These are phyloP conservation scores for Lagorchestes hirsutus DNA, from an alignment of 2,797 vertebrate genomes.

Conservation along the genomic window DNA sequence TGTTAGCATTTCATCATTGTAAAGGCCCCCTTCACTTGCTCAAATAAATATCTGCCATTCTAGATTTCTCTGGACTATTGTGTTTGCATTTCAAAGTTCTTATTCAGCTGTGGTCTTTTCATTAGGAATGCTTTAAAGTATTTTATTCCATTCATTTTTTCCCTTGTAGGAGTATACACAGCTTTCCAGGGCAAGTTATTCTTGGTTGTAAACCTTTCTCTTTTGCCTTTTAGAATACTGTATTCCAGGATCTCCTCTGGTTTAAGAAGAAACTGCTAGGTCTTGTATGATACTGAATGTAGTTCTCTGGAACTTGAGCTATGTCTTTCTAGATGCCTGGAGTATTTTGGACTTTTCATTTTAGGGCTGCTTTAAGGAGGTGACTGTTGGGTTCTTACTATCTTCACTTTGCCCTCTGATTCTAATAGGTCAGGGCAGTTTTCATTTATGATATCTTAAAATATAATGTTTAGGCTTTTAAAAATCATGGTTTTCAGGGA, in stretches of 20 bases:
- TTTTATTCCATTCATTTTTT: not conserved
- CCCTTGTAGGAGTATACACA: not conserved
- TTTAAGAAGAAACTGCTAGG: not conserved
- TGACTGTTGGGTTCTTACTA: not conserved
- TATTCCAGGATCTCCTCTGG: not conserved
- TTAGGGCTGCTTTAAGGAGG: not conserved
- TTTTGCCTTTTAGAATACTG: not conserved
- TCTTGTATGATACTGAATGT: not conserved
- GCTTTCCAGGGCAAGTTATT: not conserved
- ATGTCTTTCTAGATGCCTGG: not conserved
- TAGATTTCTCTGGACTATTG: not conserved
- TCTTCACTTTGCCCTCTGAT: not conserved
- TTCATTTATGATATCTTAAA: not conserved
- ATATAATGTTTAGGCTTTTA: not conserved
- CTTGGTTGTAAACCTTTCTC: not conserved
- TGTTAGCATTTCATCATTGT: not conserved
- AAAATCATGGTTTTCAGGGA: not conserved
- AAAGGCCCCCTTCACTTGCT: not conserved
- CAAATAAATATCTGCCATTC: not conserved
- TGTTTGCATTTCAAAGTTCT: not conserved
- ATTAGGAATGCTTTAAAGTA: not conserved
- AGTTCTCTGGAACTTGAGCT: not conserved
- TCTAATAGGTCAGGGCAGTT: not conserved
- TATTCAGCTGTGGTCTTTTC: not conserved
- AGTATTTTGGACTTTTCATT: not conserved